phyloP scores from a whole-genome alignment of 2,113 vertebrate species.

The Strigops habroptila region DNA sequence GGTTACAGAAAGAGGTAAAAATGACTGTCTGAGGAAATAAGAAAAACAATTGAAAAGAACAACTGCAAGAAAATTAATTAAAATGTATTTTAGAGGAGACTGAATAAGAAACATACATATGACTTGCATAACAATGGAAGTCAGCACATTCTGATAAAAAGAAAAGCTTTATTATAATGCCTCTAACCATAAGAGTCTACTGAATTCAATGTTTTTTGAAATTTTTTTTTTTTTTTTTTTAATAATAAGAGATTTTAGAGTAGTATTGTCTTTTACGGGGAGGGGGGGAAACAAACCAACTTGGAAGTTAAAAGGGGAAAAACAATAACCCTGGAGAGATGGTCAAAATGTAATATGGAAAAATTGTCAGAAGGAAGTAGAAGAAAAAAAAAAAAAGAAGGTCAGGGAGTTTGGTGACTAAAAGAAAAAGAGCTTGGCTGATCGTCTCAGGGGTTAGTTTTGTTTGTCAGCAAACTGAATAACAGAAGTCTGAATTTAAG shows the following conservation, averaged over 20 bases:
- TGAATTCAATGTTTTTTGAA: not conserved
- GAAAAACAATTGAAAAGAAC: not conserved
- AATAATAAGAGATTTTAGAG: not conserved
- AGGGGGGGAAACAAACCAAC: fast-evolving
- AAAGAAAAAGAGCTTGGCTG: conserved; percentile 30
- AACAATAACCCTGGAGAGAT: not conserved
- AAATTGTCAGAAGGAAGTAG: not conserved
- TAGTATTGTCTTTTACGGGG: not conserved
- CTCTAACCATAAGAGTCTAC: not conserved
- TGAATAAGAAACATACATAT: not conserved
- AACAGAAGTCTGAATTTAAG: conserved; percentile 37
- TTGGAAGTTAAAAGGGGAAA: not conserved
- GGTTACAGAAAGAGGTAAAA: not conserved
- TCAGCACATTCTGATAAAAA: not conserved
- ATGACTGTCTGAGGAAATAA: not conserved
- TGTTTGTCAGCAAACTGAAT: conserved; percentile 56
- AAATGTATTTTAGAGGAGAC: not conserved
- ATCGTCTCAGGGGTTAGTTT: conserved; percentile 38
- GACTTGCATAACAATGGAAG: not conserved
- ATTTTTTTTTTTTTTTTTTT: not conserved
- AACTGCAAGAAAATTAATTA: not conserved
- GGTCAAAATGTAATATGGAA: not conserved
- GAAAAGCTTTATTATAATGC: not conserved
- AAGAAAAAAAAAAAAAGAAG: not conserved
- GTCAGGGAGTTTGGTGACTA: conserved; percentile 15